Percentiles rank a stretch among this genome's conserved stretches.
Evolutionary conservation across 2,113 vertebrate species (phyloP).

Genomic region (Chionodraco myersi): DNA sequence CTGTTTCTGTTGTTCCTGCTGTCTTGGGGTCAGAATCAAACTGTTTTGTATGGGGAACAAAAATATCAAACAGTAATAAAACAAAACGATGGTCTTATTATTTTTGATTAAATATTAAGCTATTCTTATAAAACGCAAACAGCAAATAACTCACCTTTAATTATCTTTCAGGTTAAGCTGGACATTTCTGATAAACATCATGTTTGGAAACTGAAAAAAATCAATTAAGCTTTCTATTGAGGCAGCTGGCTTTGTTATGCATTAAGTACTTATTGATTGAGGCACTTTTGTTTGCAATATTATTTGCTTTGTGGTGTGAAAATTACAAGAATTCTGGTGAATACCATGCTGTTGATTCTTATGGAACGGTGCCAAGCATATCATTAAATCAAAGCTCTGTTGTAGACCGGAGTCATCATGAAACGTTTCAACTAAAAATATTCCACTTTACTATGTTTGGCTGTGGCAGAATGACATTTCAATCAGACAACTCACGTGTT

Average conservation of each 20-base stretch:
- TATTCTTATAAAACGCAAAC: slow-evolving; percentile 11
- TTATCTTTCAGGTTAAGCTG: slow-evolving; percentile 42
- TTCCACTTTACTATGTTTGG: background rate
- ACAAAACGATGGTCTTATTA: background rate
- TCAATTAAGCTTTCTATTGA: slow-evolving; percentile 61
- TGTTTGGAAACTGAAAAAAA: slow-evolving; percentile 49
- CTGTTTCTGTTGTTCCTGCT: background rate
- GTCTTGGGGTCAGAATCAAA: background rate
- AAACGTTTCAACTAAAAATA: slow-evolving; percentile 40
- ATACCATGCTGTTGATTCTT: slow-evolving; percentile 42
- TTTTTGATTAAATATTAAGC: slow-evolving; percentile 16
- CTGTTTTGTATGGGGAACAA: background rate
- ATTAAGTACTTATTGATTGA: slow-evolving; percentile 28
- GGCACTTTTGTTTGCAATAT: slow-evolving; percentile 51
- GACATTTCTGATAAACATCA: slow-evolving; percentile 52
- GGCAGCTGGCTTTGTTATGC: slow-evolving; percentile 54
- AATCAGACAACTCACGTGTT: too few species aligned
- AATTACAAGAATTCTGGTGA: slow-evolving; percentile 44
- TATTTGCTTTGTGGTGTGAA: slow-evolving; percentile 54
- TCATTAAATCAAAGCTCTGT: slow-evolving; percentile 58
- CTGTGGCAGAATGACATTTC: background rate
- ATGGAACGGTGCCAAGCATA: slow-evolving; percentile 51
- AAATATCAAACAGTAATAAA: background rate
- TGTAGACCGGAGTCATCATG: slow-evolving; percentile 30
- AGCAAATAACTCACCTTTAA: slow-evolving; percentile 39